phyloP scores from a whole-genome alignment of 1,140 invertebrate species.

The Pomacea maculata region DNA sequence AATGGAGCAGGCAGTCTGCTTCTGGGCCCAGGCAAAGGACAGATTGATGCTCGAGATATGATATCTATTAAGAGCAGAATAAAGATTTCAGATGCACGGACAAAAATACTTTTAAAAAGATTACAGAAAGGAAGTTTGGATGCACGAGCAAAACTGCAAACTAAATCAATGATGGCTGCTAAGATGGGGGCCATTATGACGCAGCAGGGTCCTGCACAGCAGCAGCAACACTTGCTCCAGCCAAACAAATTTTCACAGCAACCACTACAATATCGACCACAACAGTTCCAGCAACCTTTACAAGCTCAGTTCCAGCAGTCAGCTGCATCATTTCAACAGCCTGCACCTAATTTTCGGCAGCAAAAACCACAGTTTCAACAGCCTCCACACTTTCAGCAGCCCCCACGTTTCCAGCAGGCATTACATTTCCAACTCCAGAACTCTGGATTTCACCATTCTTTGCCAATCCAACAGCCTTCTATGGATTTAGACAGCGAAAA shows the following conservation, averaged over 20 bases:
- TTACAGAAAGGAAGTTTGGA: constrained; percentile 32
- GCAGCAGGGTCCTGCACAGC: no score
- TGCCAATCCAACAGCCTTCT: not conserved
- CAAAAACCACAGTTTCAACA: not conserved
- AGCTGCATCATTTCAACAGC: not conserved
- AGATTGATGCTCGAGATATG: constrained; percentile 43
- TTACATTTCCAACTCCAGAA: not conserved
- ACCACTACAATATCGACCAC: constrained; percentile 8
- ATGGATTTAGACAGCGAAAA: not conserved
- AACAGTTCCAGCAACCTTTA: constrained; percentile 18
- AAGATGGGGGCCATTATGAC: not conserved
- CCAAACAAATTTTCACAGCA: constrained; percentile 6
- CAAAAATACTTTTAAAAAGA: constrained; percentile 31
- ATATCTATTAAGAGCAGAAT: constrained; percentile 37
- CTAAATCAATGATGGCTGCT: not conserved
- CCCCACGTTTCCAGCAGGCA: not conserved
- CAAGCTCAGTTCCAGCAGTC: not conserved
- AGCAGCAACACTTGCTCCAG: no score
- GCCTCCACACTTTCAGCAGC: not conserved
- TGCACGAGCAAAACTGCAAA: constrained; percentile 30
- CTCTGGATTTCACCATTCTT: not conserved
- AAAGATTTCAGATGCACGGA: constrained; percentile 30
- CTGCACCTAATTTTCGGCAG: not conserved
- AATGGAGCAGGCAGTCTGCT: not conserved
- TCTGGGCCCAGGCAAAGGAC: constrained; percentile 16